Conservation (phyloP, 2,797 vertebrate genomes). For the Rhodeus uyekii region DNA sequence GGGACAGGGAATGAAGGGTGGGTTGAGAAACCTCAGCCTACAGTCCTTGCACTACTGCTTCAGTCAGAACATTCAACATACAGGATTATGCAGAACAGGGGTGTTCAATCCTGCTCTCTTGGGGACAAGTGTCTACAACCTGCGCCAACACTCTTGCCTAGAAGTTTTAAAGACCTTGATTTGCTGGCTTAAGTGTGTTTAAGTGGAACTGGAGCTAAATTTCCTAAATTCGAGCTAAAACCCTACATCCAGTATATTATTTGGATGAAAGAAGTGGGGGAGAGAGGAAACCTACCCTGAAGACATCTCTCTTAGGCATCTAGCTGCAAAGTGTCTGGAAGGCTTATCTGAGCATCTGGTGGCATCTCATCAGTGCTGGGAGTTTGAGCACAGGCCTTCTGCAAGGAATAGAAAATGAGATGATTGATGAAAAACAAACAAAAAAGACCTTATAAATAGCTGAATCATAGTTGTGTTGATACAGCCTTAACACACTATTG, state of each 20-base stretch:
- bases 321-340: conserved; percentile 10
- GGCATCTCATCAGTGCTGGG: conserved; percentile 13
- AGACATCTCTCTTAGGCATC: conserved; percentile 28
- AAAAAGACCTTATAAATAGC: background rate
- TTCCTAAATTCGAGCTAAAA: too few species aligned
- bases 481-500: background rate
- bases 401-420: conserved; percentile 24
- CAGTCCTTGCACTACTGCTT: background rate
- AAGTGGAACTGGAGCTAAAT: background rate
- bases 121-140: background rate
- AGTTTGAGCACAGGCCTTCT: conserved; percentile 43
- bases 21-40: background rate
- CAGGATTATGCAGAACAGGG: background rate
- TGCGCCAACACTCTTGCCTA: background rate
- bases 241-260: background rate
- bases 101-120: background rate
- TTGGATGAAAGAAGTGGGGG: background rate
- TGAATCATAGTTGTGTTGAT: background rate
- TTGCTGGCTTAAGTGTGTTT: background rate
- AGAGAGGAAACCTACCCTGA: conserved; percentile 10
- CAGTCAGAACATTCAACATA: background rate
- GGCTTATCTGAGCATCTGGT: conserved; percentile 6
- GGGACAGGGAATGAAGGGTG: background rate
- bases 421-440: background rate
- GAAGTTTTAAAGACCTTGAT: background rate